Base-by-base conservation (phyloP, 2,113 vertebrate species). In the Delphinapterus leucas region DNA sequence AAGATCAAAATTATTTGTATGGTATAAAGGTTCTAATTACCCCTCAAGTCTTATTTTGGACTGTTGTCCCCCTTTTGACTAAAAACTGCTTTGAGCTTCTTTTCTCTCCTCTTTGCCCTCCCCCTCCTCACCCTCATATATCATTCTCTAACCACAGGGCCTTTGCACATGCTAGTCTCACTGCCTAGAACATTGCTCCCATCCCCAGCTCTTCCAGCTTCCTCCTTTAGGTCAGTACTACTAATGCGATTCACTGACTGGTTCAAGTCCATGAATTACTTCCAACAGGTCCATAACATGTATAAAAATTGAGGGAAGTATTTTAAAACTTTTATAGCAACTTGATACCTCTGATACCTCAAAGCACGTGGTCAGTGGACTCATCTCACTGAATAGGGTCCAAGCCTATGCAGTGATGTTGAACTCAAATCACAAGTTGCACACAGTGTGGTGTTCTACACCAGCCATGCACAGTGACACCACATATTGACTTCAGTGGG, bases 371-470 rank as follows among this genome's bases (percentile, higher is more conserved):
- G 74, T 60, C 41, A 36, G 1, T 31, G 47, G 31, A 18, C 33
- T 63, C 77, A 15, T 31, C 60, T 88, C 23, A 28, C 1, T 60
- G 67, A 61, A 44, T 4, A 81, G 67, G 33, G 14, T 47, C 12
- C 31, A 38, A 14, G 47, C 26, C 79, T n/a, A 8, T 61, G 44
- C 73, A 33, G 28, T 53, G 28, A 65, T 31, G 13, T 26, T 7
- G 3, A 25, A 36, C 38, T 67, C 77, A 47, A 73, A 21, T 88
- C 23, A 11, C 26, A 20, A 53, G 25, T 33, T 60, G 13, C 17
- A 12, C 1, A 0, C 5, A 8, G 13, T 65, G 8, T 41, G 38
- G 15, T 9, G 20, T 38, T 88, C 5, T 12, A 3, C 2, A 20
- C 8, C 41, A 61, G 63, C 31, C 11, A 2, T 2, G 41, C 23